These are phyloP conservation scores for Botrylloides violaceus DNA, from an alignment of 23 tunicate genomes.

Conservation along the genomic window DNA sequence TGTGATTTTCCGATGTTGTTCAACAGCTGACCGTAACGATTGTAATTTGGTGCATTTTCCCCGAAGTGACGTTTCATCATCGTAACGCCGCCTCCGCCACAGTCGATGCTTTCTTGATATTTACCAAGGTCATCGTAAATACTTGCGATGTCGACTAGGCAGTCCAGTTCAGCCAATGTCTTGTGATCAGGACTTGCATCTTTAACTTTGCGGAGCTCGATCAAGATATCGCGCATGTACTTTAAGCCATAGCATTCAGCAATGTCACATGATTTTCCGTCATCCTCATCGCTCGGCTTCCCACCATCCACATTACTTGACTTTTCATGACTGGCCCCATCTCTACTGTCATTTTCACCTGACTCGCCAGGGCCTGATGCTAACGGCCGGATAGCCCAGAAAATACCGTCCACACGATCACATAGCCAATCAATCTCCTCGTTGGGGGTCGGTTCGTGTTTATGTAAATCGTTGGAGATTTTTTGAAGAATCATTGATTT, in stretches of 20 bases:
- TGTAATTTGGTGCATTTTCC: background rate
- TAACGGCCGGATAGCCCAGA: background rate
- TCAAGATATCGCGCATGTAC: background rate
- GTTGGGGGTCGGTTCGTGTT: background rate
- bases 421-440: background rate
- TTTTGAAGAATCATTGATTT: background rate
- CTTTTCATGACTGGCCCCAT: background rate
- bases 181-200: background rate
- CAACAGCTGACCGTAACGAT: background rate
- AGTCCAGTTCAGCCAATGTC: background rate
- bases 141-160: background rate
- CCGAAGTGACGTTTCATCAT: background rate
- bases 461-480: background rate
- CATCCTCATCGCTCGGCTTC: no score
- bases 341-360: background rate
- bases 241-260: no score
- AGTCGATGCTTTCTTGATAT: background rate
- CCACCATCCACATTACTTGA: no score
- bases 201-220: background rate
- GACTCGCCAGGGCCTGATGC: no score
- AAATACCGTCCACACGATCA: background rate
- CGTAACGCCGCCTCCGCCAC: background rate
- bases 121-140: background rate
- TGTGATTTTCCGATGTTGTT: background rate
- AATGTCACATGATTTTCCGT: no score